These are phyloP conservation scores for Sisyra nigra DNA, from an alignment of 2,888 invertebrate species.

Conservation along the genomic window DNA sequence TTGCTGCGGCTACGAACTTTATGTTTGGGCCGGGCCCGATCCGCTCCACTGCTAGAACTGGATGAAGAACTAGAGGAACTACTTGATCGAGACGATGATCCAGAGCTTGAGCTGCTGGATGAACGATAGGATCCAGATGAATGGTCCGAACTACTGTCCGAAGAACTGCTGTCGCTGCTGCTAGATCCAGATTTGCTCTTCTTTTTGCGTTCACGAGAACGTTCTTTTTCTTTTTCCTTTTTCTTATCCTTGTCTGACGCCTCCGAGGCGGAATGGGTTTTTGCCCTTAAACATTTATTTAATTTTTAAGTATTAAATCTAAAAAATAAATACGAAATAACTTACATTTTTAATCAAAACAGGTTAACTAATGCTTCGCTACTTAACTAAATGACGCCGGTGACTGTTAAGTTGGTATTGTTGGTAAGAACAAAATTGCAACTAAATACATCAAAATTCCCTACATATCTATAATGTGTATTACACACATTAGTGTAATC, in stretches of 20 bases:
- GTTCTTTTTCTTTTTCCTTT: conserved; percentile 48
- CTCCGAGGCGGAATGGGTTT: conserved; percentile 55
- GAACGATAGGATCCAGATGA: conserved; percentile 65
- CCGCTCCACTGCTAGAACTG: conserved; percentile 46
- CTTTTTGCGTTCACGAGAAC: conserved; percentile 43
- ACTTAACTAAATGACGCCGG: too few relatives aligned
- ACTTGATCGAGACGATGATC: conserved; percentile 33
- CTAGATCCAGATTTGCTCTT: conserved; percentile 59
- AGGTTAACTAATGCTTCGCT: neutral
- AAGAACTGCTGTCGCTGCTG: conserved; percentile 68
- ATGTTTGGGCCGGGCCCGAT: conserved; percentile 45
- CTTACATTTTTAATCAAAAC: too few relatives aligned
- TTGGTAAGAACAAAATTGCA: too few relatives aligned
- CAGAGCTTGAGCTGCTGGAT: conserved; percentile 60
- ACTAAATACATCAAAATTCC: too few relatives aligned
- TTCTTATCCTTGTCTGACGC: conserved; percentile 56
- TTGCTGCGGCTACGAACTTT: conserved; percentile 22
- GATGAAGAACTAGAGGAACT: conserved; percentile 42
- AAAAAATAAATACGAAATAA: neutral
- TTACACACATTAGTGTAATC: too few relatives aligned
- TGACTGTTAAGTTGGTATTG: too few relatives aligned
- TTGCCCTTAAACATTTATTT: conserved; percentile 40
- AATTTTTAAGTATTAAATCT: neutral
- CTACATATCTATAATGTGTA: too few relatives aligned
- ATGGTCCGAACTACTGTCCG: conserved; percentile 47